phyloP scores from a whole-genome alignment of 2,888 invertebrate species.

The Conchocele bisecta region DNA sequence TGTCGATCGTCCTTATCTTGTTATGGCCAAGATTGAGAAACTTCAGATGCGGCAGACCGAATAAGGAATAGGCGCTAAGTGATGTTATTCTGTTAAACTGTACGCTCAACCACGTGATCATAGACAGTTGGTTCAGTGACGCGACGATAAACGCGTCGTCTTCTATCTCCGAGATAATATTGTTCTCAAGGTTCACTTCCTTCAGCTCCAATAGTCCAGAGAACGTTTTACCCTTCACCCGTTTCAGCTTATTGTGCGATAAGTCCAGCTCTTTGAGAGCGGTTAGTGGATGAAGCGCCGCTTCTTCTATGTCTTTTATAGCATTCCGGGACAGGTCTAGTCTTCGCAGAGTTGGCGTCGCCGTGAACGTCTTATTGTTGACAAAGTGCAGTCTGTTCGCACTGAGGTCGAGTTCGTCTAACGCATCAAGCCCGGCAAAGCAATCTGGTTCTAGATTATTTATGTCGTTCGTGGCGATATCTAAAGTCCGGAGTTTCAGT shows the following conservation, averaged over 20 bases:
- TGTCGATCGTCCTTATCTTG: slow-evolving; percentile 60
- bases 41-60: slow-evolving; percentile 68
- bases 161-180: slow-evolving; percentile 64
- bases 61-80: slow-evolving; percentile 57
- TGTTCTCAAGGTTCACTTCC: slow-evolving; percentile 66
- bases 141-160: slow-evolving; percentile 68
- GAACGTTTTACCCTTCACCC: slow-evolving; percentile 60
- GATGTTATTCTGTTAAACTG: slow-evolving; percentile 64
- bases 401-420: slow-evolving; percentile 62
- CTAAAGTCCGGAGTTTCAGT: slow-evolving; percentile 56
- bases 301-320: slow-evolving; percentile 57
- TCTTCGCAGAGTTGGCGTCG: slow-evolving; percentile 39
- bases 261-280: slow-evolving; percentile 60
- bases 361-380: slow-evolving; percentile 58
- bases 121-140: slow-evolving; percentile 60
- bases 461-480: slow-evolving; percentile 69
- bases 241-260: slow-evolving; percentile 65
- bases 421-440: slow-evolving; percentile 55
- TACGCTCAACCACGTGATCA: slow-evolving; percentile 68
- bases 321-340: slow-evolving; percentile 64
- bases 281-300: slow-evolving; percentile 50
- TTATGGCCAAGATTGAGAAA: slow-evolving; percentile 70
- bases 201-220: slow-evolving; percentile 64
- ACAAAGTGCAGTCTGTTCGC: slow-evolving; percentile 61
- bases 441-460: slow-evolving; percentile 56